phyloP scores from a whole-genome alignment of 2,113 vertebrate species.

The Gymnobelideus leadbeateri region DNA sequence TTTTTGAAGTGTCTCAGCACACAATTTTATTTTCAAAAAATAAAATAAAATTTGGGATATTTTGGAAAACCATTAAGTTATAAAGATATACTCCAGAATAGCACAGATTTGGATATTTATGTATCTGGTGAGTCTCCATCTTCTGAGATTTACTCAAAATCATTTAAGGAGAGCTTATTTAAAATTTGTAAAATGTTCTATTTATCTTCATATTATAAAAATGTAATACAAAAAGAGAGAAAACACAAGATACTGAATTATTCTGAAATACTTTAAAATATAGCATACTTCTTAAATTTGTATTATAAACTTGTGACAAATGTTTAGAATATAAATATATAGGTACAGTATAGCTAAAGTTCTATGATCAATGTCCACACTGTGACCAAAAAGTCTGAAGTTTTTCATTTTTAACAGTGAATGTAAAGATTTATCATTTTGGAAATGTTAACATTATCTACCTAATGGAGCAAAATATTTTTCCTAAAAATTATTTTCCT shows the following conservation, averaged over 20 bases:
- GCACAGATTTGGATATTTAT: no score
- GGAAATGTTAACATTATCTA: conserved; percentile 28
- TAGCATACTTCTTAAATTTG: conserved; percentile 29
- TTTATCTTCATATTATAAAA: background rate
- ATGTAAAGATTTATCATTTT: conserved; percentile 24
- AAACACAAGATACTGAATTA: background rate
- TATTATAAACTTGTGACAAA: conserved; percentile 3
- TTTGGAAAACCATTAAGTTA: no score
- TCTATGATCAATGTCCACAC: background rate
- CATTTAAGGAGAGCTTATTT: background rate
- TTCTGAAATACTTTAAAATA: conserved; percentile 36
- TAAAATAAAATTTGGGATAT: no score
- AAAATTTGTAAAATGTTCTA: conserved; percentile 35
- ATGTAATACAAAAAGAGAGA: background rate
- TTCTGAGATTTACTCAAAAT: conserved; percentile 1
- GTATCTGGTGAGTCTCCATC: background rate
- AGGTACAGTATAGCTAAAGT: conserved; percentile 15
- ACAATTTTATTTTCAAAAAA: no score
- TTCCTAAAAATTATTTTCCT: conserved; percentile 27
- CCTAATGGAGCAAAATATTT: conserved; percentile 27
- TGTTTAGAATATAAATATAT: background rate
- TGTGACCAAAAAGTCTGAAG: background rate
- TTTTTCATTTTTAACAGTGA: conserved; percentile 1
- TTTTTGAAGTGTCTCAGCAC: no score
- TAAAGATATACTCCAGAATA: no score